Conservation (phyloP, 2,888 invertebrate species). For the Eristalis intricaria region DNA sequence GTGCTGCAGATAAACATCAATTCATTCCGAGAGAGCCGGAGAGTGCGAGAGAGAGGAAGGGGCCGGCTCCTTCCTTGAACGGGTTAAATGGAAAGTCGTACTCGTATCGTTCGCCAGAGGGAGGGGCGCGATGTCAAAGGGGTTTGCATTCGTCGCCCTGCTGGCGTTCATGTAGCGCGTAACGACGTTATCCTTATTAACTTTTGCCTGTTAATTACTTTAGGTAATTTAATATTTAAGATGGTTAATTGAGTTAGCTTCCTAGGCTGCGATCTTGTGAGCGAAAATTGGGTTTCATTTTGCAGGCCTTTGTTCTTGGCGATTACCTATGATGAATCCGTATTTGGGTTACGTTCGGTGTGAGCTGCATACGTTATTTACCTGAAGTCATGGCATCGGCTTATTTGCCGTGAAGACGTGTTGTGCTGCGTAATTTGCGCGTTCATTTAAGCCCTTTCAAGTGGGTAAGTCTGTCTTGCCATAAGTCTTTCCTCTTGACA, state of each 20-base stretch:
- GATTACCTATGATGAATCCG: constrained; percentile 49
- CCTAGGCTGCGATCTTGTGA: constrained; percentile 47
- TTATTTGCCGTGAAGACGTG: not conserved
- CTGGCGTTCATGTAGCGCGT: constrained; percentile 22
- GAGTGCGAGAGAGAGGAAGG: not conserved
- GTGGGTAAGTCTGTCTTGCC: not conserved
- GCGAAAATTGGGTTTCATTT: constrained; percentile 31
- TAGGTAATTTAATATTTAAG: constrained; percentile 68
- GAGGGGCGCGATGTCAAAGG: not conserved
- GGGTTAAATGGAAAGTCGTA: constrained; percentile 45
- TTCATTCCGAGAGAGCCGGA: constrained; percentile 31
- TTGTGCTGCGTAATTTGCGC: not conserved
- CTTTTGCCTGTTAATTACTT: constrained; percentile 62
- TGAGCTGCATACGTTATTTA: not conserved
- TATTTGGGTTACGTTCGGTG: not conserved
- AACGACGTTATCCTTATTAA: constrained; percentile 63
- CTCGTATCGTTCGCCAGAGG: not conserved
- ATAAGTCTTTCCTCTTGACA: too few species aligned
- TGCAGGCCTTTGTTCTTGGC: constrained; percentile 30
- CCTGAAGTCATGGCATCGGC: not conserved
- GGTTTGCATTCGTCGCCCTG: constrained; percentile 7
- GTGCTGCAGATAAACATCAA: constrained; percentile 63
- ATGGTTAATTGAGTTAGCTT: constrained; percentile 62
- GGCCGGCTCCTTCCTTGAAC: constrained; percentile 17
- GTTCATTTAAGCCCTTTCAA: not conserved